phyloP scores from a whole-genome alignment of 92 coral and sea anemone genomes.

The Micromussa lordhowensis region DNA sequence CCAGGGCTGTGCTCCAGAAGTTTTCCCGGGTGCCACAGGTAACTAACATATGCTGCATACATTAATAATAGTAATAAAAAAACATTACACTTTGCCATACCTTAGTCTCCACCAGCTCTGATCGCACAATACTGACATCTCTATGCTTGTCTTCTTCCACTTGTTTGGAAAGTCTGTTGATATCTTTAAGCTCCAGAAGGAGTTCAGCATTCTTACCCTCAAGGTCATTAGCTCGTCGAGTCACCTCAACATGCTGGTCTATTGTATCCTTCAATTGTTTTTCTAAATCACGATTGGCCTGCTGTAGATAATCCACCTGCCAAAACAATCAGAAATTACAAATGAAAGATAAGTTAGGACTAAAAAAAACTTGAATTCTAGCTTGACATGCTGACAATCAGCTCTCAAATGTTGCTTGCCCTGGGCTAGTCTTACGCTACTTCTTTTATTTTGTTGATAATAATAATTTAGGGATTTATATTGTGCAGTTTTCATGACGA shows the following conservation, averaged over 20 bases:
- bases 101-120: conserved; percentile 83
- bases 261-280: conserved; percentile 79
- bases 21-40: too few species aligned
- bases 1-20: too few species aligned
- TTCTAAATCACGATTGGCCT: conserved; percentile 97
- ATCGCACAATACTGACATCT: conserved; percentile 68
- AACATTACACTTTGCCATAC: conserved; percentile 46
- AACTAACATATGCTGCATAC: too few species aligned
- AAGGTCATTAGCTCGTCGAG: conserved; percentile 71
- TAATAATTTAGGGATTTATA: too few species aligned
- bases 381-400: too few species aligned
- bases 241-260: conserved; percentile 72
- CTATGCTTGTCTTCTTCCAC: conserved; percentile 87
- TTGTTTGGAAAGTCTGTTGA: conserved; percentile 76
- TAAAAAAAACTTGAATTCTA: too few species aligned
- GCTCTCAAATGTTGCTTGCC: too few species aligned
- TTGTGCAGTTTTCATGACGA: too few species aligned
- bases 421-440: too few species aligned
- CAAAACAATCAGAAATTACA: not conserved
- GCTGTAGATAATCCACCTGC: conserved; percentile 98
- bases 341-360: too few species aligned
- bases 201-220: conserved; percentile 90
- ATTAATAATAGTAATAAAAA: too few species aligned
- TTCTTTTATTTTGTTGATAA: too few species aligned
- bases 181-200: conserved; percentile 82